Evolutionary conservation across 2,113 vertebrate genomes (phyloP), one percentile per base, ranked within the genome.

Genomic region (Sinocyclocheilus maitianheensis): DNA sequence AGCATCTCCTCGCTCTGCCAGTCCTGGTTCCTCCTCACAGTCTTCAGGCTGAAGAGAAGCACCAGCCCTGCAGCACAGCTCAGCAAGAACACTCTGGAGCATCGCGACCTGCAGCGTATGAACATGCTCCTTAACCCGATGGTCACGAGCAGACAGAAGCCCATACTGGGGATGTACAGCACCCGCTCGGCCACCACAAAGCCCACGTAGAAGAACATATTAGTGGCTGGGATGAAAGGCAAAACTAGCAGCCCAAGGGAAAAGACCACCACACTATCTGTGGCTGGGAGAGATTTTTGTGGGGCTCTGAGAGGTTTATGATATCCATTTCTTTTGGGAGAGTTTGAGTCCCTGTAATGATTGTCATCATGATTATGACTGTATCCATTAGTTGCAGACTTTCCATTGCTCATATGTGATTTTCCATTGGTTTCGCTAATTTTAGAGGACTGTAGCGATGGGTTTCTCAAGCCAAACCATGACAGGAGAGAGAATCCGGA

Each of bases 141-240:
- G 7, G 98, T 96, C 90, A 99, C 94, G 90, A 99, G 95, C 91
- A 99, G 95, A 95, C 98, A 99, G 91, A 99, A 99, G 93, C 98
- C 98, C 98, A 99, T 99, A 92, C 98, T 99, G 89, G 98, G 98
- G 89, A 99, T 97, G 96, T 99, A 99, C 55, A 99, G 96, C 16
- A 99, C 97, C 92, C 98, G 94, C 95, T 99, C 98, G 87, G 98
- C 98, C 90, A 99, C 97, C 91, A 99, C 98, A 95, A 99, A 99
- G 62, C 98, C 98, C 16, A 99, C 98, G 46, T 99, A 99, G 93
- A 99, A 99, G 95, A 99, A 99, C 77, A 99, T 87, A 94, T 99
- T 99, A 79, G 97, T 98, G 90, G 98, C 98, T 76, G 98, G 98
- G 91, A 99, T 89, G 87, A 99, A 99, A 65, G 98, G 98, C 78